Evolutionary conservation across 2,113 vertebrate genomes (phyloP).

Genomic region (Poecilia latipinna): DNA sequence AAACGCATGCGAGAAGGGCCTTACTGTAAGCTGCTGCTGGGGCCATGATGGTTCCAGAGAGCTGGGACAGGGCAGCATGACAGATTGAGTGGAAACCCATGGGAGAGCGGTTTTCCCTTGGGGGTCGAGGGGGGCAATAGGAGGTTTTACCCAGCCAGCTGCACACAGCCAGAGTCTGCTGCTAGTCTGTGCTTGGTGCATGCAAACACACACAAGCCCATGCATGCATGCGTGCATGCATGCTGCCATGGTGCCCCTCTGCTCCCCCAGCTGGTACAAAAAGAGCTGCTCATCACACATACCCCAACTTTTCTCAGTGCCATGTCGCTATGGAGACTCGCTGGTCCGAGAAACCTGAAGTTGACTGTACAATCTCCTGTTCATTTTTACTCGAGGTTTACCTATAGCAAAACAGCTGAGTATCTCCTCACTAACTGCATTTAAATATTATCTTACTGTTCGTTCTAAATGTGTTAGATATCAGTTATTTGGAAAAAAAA

Average conservation of each 20-base stretch:
- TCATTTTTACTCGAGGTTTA: too few species aligned
- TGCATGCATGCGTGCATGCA: constrained; percentile 34
- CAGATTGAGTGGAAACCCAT: constrained; percentile 71
- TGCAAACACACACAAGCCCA: constrained; percentile 13
- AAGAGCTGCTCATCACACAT: constrained; percentile 15
- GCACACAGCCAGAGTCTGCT: constrained; percentile 77
- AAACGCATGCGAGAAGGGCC: neutral
- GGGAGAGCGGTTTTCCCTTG: constrained; percentile 66
- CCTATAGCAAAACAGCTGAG: too few species aligned
- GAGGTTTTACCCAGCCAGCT: constrained; percentile 78
- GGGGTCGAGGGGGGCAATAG: constrained; percentile 64
- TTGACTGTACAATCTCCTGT: too few species aligned
- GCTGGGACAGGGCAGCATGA: constrained; percentile 45
- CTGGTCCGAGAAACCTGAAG: too few species aligned
- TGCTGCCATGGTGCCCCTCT: constrained; percentile 67
- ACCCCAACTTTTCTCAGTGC: neutral
- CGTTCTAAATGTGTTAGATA: too few species aligned
- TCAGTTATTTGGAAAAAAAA: neutral
- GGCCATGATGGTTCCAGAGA: constrained; percentile 38
- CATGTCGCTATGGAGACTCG: too few species aligned
- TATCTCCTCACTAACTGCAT: too few species aligned
- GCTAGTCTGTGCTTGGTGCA: constrained; percentile 57
- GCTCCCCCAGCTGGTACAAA: constrained; percentile 70
- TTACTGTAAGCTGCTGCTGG: constrained; percentile 20
- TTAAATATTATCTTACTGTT: too few species aligned